Evolutionary conservation across 2,888 invertebrate species (phyloP).

Genomic region (Saturnia pavonia): DNA sequence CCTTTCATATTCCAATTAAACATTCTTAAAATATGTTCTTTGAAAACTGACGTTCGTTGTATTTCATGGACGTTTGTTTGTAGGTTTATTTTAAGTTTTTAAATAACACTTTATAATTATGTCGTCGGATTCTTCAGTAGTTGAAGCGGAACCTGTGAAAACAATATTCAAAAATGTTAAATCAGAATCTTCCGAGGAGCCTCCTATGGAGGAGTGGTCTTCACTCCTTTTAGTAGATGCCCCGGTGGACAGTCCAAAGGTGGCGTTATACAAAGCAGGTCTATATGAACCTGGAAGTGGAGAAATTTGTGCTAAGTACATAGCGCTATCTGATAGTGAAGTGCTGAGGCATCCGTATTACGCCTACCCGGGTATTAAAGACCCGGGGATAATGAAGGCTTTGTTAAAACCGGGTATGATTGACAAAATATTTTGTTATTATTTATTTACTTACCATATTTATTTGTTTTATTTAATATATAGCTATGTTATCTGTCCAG

Average conservation of each 20-base stretch:
- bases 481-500: too few relatives aligned
- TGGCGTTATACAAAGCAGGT: conserved; percentile 37
- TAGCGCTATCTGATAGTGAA: conserved; percentile 49
- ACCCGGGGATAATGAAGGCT: conserved; percentile 49
- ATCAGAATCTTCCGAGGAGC: conserved; percentile 40
- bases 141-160: conserved; percentile 10
- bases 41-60: neutral
- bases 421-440: neutral
- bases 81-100: neutral
- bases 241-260: conserved; percentile 35
- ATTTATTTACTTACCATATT: too few relatives aligned
- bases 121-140: conserved; percentile 20
- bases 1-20: neutral
- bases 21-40: neutral
- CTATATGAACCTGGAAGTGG: conserved; percentile 51
- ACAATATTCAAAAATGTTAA: conserved; percentile 21
- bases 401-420: conserved; percentile 35
- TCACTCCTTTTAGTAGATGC: conserved; percentile 30
- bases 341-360: conserved; percentile 45
- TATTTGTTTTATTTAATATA: too few relatives aligned
- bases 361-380: conserved; percentile 43
- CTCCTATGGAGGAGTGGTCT: conserved; percentile 42
- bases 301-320: conserved; percentile 52
- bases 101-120: conserved; percentile 20
- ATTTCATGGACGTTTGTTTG: neutral